Percentiles rank a stretch among this genome's conserved stretches.
Conservation (phyloP, 1,140 invertebrate genomes). For the Ceratosolen solmsi region DNA sequence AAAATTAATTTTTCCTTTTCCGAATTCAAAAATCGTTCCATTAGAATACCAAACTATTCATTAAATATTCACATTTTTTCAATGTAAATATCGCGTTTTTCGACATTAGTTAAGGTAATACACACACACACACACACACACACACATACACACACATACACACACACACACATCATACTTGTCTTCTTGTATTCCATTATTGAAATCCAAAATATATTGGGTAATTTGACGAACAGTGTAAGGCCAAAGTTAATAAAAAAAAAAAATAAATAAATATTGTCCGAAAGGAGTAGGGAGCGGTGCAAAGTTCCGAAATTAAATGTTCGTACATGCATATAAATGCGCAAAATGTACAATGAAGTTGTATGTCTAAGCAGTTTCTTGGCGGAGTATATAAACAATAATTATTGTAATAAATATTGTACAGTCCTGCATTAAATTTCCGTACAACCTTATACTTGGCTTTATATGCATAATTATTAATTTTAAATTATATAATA, state of each 20-base stretch:
- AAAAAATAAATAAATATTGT: slow-evolving; percentile 6
- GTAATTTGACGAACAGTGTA: too few species aligned
- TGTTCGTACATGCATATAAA: slow-evolving; percentile 11
- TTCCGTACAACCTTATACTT: neutral
- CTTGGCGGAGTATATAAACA: neutral
- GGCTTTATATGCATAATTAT: neutral
- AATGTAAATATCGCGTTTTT: too few species aligned
- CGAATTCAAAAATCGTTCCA: too few species aligned
- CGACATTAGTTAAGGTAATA: too few species aligned
- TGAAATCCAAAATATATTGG: too few species aligned
- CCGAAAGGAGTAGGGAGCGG: slow-evolving; percentile 47
- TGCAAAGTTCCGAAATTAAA: slow-evolving; percentile 53
- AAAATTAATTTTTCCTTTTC: too few species aligned
- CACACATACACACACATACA: too few species aligned
- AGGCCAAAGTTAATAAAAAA: neutral
- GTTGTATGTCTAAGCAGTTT: neutral
- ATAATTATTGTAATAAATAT: neutral
- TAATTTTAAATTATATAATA: neutral
- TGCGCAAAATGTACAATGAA: slow-evolving; percentile 16
- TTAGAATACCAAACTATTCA: too few species aligned
- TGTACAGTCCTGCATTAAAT: neutral
- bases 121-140: too few species aligned
- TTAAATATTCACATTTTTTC: too few species aligned
- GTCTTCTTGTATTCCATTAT: neutral
- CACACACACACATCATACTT: too few species aligned